Conservation (phyloP, 2,797 vertebrate genomes). For the Caiman crocodilus region DNA sequence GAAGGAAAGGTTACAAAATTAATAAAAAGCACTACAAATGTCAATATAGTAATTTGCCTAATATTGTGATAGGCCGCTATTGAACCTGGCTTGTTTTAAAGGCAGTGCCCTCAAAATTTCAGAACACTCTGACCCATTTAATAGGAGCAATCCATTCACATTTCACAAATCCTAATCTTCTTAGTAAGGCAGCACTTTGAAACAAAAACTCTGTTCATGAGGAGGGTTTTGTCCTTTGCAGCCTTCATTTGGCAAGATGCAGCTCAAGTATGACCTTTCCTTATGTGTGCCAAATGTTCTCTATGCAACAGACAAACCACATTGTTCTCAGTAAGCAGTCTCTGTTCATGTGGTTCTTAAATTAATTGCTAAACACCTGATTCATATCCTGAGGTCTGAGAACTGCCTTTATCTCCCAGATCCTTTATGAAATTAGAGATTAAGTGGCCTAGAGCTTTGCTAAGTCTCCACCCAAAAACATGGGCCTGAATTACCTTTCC, state of each 20-base stretch:
- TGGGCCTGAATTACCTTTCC: background rate
- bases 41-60: conserved; percentile 6
- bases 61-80: conserved; percentile 9
- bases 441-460: conserved; percentile 1
- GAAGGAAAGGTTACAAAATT: background rate
- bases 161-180: conserved; percentile 57
- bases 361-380: background rate
- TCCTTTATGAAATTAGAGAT: conserved; percentile 23
- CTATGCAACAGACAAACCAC: background rate
- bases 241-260: fast-evolving
- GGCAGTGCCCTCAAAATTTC: conserved; percentile 54
- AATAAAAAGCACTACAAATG: background rate
- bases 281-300: background rate
- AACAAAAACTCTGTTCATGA: conserved; percentile 38
- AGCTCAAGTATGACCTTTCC: background rate
- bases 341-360: background rate
- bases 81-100: conserved; percentile 66
- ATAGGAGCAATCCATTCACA: conserved; percentile 58
- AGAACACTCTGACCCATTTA: conserved; percentile 74
- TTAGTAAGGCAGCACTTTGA: conserved; percentile 59
- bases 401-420: conserved; percentile 20
- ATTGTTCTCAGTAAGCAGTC: background rate
- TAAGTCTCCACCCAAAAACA: conserved; percentile 6
- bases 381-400: conserved; percentile 25
- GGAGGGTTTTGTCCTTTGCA: background rate